A percentile compares a stretch with the other conserved stretches of the same genome.
phyloP scores from a whole-genome alignment of 2,888 invertebrate genomes.

The Idaea dimidiata region DNA sequence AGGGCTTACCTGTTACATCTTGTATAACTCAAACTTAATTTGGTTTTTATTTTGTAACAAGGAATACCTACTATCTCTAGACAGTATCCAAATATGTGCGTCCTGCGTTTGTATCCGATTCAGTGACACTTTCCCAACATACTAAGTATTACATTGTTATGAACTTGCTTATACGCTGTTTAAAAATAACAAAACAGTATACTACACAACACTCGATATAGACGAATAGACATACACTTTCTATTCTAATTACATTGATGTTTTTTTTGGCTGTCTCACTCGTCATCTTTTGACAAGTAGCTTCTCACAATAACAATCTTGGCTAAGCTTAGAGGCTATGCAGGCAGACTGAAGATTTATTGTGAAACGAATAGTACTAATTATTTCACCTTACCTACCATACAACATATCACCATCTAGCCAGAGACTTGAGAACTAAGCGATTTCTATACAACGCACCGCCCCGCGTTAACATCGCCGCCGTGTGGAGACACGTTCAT shows the following conservation, averaged over 20 bases:
- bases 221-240: constrained; percentile 11
- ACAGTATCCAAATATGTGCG: not conserved
- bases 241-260: constrained; percentile 18
- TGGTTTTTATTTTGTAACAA: no score
- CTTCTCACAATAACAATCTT: not conserved
- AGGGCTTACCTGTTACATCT: no score
- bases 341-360: not conserved
- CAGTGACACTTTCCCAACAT: not conserved
- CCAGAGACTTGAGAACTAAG: no score
- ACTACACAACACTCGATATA: not conserved
- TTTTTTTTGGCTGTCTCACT: constrained; percentile 18
- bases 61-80: no score
- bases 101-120: not conserved
- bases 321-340: not conserved
- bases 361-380: not conserved
- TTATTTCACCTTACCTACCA: not conserved
- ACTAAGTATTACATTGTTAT: not conserved
- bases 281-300: constrained; percentile 13
- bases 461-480: no score
- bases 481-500: no score
- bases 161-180: not conserved
- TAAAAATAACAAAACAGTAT: not conserved
- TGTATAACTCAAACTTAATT: no score
- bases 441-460: no score
- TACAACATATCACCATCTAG: no score